Conservation (phyloP, 2,113 vertebrate genomes). For the Pachycephala philippinensis region DNA sequence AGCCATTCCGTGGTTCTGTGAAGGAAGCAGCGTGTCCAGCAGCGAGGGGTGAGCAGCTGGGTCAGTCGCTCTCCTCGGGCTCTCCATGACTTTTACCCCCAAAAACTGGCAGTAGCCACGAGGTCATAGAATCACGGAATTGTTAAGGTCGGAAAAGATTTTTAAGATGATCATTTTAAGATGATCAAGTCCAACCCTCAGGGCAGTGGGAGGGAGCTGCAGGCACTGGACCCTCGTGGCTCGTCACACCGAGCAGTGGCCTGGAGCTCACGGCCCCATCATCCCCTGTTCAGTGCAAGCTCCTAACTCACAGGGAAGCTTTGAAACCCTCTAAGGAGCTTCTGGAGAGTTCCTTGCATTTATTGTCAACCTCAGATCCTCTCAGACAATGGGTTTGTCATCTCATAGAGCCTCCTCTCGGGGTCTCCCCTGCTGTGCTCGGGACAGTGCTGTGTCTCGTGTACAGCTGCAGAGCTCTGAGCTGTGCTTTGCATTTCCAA, state of each 20-base stretch:
- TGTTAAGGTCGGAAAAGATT: neutral
- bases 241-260: neutral
- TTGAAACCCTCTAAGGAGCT: neutral
- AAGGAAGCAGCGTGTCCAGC: neutral
- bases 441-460: rapidly evolving
- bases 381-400: neutral
- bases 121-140: rapidly evolving
- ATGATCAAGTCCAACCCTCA: neutral
- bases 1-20: neutral
- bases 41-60: neutral
- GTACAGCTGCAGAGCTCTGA: neutral
- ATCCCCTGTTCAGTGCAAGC: neutral
- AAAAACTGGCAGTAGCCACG: neutral
- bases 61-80: rapidly evolving
- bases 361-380: neutral
- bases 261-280: neutral
- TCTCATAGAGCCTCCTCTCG: neutral
- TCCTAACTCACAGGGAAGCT: neutral
- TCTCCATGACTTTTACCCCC: rapidly evolving
- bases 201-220: neutral
- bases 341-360: neutral
- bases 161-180: too few species aligned
- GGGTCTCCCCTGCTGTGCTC: neutral
- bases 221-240: neutral
- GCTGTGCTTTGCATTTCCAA: neutral